Conservation (phyloP, 1,140 invertebrate genomes). For the Maconellicoccus hirsutus region DNA sequence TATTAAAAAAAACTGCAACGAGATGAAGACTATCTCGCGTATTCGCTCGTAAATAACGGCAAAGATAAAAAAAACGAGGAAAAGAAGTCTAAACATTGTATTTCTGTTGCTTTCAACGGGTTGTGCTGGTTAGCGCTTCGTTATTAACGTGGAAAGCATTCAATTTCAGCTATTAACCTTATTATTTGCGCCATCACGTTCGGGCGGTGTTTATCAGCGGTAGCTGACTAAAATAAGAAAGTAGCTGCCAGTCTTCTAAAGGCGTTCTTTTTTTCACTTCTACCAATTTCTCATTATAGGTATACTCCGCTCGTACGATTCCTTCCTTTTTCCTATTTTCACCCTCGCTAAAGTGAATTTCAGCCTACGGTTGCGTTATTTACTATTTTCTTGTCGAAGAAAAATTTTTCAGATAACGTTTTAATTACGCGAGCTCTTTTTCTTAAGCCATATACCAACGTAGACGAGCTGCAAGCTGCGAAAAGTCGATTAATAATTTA, state of each 20-base stretch:
- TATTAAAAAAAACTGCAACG: no score
- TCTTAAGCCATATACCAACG: no score
- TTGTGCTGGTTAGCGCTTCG: conserved; percentile 1
- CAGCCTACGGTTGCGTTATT: background rate
- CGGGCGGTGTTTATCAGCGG: conserved; percentile 14
- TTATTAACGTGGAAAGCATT: conserved; percentile 19
- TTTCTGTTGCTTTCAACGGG: background rate
- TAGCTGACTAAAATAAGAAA: conserved; percentile 20
- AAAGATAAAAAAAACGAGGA: no score
- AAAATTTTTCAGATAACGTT: background rate
- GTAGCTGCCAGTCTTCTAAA: background rate
- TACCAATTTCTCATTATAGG: background rate
- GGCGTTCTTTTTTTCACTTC: background rate
- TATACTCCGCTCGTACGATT: background rate
- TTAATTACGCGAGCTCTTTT: background rate
- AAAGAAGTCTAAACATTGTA: no score
- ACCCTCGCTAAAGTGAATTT: background rate
- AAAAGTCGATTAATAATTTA: no score
- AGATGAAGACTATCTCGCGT: no score
- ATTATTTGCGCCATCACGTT: conserved; percentile 21
- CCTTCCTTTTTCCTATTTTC: background rate
- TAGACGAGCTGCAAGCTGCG: no score
- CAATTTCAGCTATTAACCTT: conserved; percentile 20
- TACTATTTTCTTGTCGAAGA: background rate
- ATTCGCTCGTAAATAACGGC: no score